phyloP scores from a whole-genome alignment of 2,888 invertebrate species.

The Tinea semifulvella region DNA sequence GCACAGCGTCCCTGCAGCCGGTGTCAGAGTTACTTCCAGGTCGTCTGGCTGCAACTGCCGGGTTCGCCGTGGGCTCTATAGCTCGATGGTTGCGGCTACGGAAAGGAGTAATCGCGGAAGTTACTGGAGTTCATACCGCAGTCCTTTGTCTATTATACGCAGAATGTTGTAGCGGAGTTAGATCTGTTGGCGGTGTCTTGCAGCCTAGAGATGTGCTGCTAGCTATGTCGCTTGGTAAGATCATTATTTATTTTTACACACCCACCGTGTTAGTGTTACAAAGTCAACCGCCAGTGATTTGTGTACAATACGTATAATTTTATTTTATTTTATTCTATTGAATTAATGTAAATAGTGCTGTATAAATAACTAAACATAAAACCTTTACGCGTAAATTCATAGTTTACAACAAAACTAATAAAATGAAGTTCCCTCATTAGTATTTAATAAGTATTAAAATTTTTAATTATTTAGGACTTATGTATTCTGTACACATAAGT shows the following conservation, averaged over 20 bases:
- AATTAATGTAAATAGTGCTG: no score
- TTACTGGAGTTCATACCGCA: conserved; percentile 16
- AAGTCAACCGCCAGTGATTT: no score
- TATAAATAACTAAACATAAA: no score
- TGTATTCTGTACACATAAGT: no score
- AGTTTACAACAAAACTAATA: no score
- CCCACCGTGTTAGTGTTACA: no score
- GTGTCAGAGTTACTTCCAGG: conserved; percentile 24
- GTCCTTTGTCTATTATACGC: conserved; percentile 37
- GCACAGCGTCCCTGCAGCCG: conserved; percentile 29
- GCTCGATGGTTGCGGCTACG: conserved; percentile 1
- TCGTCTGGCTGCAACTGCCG: conserved; percentile 17
- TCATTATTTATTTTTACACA: neutral
- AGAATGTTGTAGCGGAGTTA: conserved; percentile 38
- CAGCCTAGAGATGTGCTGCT: neutral
- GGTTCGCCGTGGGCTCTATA: conserved; percentile 15
- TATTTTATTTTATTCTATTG: no score
- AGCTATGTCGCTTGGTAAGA: neutral
- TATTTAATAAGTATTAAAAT: no score
- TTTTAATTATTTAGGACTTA: no score
- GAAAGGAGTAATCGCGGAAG: neutral
- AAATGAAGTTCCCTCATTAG: no score
- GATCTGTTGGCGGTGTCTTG: conserved; percentile 17
- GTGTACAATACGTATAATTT: no score
- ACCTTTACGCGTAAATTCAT: no score